Evolutionary conservation across 2,888 invertebrate species (phyloP).

Genomic region (Caenorhabditis virilis): DNA sequence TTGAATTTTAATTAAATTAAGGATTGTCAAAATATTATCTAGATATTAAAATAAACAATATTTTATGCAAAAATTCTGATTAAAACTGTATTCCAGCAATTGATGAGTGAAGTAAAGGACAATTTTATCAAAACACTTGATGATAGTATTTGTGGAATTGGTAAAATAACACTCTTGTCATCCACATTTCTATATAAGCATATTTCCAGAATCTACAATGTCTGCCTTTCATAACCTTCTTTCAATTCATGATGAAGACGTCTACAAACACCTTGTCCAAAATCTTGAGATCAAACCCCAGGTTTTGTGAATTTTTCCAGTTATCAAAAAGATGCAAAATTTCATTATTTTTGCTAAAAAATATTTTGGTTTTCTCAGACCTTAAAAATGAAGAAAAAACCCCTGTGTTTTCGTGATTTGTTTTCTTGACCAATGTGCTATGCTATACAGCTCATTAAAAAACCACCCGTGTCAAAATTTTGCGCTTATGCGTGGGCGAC

Average conservation of each 20-base stretch:
- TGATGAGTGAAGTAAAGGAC: conserved; percentile 96
- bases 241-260: conserved; percentile 78
- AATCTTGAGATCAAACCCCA: conserved; percentile 86
- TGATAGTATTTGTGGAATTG: conserved; percentile 70
- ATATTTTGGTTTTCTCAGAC: no score
- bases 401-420: no score
- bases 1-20: no score
- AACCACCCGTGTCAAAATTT: background rate
- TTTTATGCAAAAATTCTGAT: no score
- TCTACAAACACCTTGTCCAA: conserved; percentile 80
- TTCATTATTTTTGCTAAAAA: conserved; percentile 2
- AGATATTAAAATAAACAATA: no score
- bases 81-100: conserved; percentile 94
- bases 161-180: conserved; percentile 24
- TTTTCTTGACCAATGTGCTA: no score
- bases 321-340: no score
- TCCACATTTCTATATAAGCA: background rate
- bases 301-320: no score
- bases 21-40: no score
- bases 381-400: no score
- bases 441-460: no score
- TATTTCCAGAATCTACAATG: conserved; percentile 77
- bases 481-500: background rate
- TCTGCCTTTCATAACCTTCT: conserved; percentile 79
- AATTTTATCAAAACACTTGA: conserved; percentile 91